Conservation (phyloP, 2,888 invertebrate genomes). For the Mythimna albipuncta region DNA sequence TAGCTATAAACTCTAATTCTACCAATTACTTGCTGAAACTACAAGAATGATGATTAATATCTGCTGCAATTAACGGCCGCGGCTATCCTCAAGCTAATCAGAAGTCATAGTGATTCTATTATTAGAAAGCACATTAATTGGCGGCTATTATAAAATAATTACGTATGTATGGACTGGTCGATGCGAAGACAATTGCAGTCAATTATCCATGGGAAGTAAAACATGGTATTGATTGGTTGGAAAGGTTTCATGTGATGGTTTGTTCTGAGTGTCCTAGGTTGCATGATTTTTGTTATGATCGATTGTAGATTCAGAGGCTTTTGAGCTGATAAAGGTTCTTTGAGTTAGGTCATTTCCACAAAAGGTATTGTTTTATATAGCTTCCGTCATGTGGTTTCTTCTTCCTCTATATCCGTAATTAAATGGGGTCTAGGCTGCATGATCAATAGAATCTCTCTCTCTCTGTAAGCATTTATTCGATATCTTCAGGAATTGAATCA, state of each 20-base stretch:
- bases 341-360: not conserved
- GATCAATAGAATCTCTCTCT: not conserved
- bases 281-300: constrained; percentile 8
- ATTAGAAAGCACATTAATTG: constrained; percentile 63
- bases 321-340: not conserved
- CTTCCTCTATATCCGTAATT: not conserved
- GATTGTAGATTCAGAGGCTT: not conserved
- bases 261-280: not conserved
- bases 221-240: constrained; percentile 44
- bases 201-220: constrained; percentile 65
- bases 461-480: not conserved
- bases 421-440: not conserved
- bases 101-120: constrained; percentile 43
- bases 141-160: constrained; percentile 65
- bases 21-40: not conserved
- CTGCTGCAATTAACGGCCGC: not conserved
- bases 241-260: not conserved
- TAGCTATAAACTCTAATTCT: not conserved
- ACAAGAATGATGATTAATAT: not conserved
- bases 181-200: constrained; percentile 66
- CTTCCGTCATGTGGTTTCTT: not conserved
- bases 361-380: not conserved
- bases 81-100: constrained; percentile 23
- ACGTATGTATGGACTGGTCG: constrained; percentile 57
- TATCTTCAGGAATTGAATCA: not conserved